Conservation (phyloP, 2,888 invertebrate genomes). For the Agrochola litura region DNA sequence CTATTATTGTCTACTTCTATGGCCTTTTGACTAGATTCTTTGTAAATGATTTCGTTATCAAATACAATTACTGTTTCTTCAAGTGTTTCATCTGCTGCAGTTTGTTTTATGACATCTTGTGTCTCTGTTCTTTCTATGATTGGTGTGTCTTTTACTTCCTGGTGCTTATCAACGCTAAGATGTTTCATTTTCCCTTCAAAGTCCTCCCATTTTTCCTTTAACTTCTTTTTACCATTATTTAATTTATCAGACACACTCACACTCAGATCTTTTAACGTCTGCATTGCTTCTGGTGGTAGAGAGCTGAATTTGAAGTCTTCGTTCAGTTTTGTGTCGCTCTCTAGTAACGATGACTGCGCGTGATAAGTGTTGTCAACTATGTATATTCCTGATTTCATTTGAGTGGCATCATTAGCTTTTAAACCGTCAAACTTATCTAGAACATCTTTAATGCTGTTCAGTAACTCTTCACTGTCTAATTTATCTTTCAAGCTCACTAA, state of each 20-base stretch:
- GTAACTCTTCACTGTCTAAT: slow-evolving; percentile 79
- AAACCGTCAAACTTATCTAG: slow-evolving; percentile 80
- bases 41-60: slow-evolving; percentile 83
- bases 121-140: slow-evolving; percentile 53
- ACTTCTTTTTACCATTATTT: slow-evolving; percentile 87
- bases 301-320: slow-evolving; percentile 83
- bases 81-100: slow-evolving; percentile 70
- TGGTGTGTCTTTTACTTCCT: slow-evolving; percentile 67
- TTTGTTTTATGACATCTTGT: slow-evolving; percentile 50
- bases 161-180: slow-evolving; percentile 79
- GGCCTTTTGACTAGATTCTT: slow-evolving; percentile 87
- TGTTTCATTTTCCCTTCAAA: slow-evolving; percentile 88
- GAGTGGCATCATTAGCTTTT: slow-evolving; percentile 83
- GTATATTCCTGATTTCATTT: slow-evolving; percentile 90
- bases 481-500: slow-evolving; percentile 89
- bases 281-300: slow-evolving; percentile 85
- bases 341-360: slow-evolving; percentile 77
- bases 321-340: slow-evolving; percentile 71
- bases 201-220: slow-evolving; percentile 90
- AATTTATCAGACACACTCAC: slow-evolving; percentile 89
- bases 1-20: slow-evolving; percentile 82
- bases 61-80: slow-evolving; percentile 69
- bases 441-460: slow-evolving; percentile 83
- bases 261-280: slow-evolving; percentile 88
- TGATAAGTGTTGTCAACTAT: slow-evolving; percentile 88